Percentiles rank a stretch among this genome's conserved stretches.
phyloP scores from a whole-genome alignment of 2,797 vertebrate genomes.

The Hozukius guyotensis region DNA sequence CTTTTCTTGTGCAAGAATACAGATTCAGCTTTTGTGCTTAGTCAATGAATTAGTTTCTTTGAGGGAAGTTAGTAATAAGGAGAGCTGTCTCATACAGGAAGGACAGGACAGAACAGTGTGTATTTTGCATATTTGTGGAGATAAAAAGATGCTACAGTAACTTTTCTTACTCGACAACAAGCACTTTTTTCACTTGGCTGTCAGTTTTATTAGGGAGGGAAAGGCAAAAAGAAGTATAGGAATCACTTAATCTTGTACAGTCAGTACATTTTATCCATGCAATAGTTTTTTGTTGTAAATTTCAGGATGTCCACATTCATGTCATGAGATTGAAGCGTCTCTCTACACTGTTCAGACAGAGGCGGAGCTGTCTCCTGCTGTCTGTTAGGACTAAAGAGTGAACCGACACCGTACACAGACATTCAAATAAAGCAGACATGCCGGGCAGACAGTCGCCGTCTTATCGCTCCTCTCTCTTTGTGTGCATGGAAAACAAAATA shows the following conservation, averaged over 20 bases:
- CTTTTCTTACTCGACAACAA: slow-evolving; percentile 1
- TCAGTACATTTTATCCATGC: slow-evolving; percentile 6
- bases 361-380: slow-evolving; percentile 12
- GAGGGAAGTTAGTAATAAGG: slow-evolving; percentile 11
- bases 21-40: slow-evolving; percentile 30
- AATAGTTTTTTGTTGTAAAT: slow-evolving; percentile 15
- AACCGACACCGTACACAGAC: slow-evolving; percentile 29
- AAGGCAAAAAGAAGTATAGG: neutral
- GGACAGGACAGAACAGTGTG: slow-evolving; percentile 20
- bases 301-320: slow-evolving; percentile 18
- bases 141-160: slow-evolving; percentile 38
- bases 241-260: neutral
- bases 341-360: slow-evolving; percentile 34
- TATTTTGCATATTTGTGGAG: slow-evolving; percentile 24
- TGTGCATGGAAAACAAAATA: slow-evolving; percentile 63
- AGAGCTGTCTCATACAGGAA: slow-evolving; percentile 7
- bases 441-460: slow-evolving; percentile 40
- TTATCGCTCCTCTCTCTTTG: slow-evolving; percentile 60
- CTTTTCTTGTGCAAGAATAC: slow-evolving; percentile 17
- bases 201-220: neutral
- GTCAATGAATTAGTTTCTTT: slow-evolving; percentile 20
- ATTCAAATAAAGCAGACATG: slow-evolving; percentile 61
- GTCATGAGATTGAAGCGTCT: slow-evolving; percentile 26
- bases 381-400: slow-evolving; percentile 8
- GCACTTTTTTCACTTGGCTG: slow-evolving; percentile 31